A percentile compares a stretch with the other conserved stretches of the same genome.
phyloP scores from a whole-genome alignment of 1,140 invertebrate species.

The Drosophila punjabiensis region DNA sequence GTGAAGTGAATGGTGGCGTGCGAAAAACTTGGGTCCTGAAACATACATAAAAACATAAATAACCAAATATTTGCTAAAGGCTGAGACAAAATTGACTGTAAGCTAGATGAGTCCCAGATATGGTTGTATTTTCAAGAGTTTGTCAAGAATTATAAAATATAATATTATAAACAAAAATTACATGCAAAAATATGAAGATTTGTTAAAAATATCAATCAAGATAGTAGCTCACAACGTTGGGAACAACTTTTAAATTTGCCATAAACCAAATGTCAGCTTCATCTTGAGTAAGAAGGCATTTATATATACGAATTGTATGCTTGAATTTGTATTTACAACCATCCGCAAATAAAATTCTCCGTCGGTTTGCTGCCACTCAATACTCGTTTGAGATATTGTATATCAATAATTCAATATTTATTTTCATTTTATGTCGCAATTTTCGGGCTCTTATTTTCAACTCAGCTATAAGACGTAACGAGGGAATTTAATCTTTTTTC shows the following conservation, averaged over 20 bases:
- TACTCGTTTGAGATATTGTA: slow-evolving; percentile 66
- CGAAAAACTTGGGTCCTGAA: slow-evolving; percentile 29
- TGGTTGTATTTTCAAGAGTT: not conserved
- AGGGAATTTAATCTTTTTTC: slow-evolving; percentile 81
- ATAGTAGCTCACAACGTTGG: not conserved
- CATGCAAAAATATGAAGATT: not conserved
- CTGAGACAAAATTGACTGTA: slow-evolving; percentile 31
- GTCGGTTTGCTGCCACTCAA: slow-evolving; percentile 19
- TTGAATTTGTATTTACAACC: slow-evolving; percentile 37
- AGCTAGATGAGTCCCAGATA: slow-evolving; percentile 7
- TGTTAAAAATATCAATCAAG: not conserved
- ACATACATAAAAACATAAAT: slow-evolving; percentile 75
- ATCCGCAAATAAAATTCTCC: slow-evolving; percentile 26
- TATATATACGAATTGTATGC: slow-evolving; percentile 28
- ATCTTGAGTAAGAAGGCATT: slow-evolving; percentile 66
- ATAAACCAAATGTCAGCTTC: slow-evolving; percentile 60
- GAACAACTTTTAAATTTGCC: slow-evolving; percentile 40
- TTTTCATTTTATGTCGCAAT: slow-evolving; percentile 65
- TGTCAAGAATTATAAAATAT: slow-evolving; percentile 8
- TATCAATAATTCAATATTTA: slow-evolving; percentile 84
- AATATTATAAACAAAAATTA: not conserved
- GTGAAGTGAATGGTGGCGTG: not conserved
- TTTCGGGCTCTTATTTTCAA: slow-evolving; percentile 62
- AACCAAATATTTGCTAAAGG: slow-evolving; percentile 81
- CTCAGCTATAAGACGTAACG: slow-evolving; percentile 67